Evolutionary conservation across 2,888 invertebrate genomes (phyloP).

Genomic region (Nephrotoma flavescens): DNA sequence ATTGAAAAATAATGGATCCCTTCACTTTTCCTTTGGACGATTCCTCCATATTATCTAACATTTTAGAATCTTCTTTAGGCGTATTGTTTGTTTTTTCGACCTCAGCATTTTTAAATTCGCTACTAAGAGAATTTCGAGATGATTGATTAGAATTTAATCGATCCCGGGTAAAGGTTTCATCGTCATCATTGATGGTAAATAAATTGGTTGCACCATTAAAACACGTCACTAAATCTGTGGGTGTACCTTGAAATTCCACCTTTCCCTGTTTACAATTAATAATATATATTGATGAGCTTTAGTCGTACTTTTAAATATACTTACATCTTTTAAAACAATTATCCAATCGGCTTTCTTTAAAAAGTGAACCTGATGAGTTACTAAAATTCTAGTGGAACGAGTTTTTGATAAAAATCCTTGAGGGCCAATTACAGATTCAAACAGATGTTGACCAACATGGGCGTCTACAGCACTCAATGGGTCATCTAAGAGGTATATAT

Average conservation of each 20-base stretch:
- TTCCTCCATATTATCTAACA: constrained; percentile 20
- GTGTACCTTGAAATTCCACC: constrained; percentile 34
- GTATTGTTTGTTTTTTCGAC: constrained; percentile 8
- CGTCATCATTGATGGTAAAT: constrained; percentile 27
- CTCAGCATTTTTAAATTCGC: constrained; percentile 6
- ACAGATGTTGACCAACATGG: constrained; percentile 52
- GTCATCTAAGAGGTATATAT: constrained; percentile 60
- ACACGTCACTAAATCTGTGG: constrained; percentile 29
- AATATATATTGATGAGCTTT: constrained; percentile 12
- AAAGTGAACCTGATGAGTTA: constrained; percentile 66
- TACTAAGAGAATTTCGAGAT: not conserved
- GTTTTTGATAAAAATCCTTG: constrained; percentile 34
- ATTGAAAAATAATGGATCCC: constrained; percentile 27
- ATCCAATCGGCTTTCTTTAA: constrained; percentile 41
- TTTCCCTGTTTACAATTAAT: constrained; percentile 24
- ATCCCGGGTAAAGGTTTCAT: constrained; percentile 14
- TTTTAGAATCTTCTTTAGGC: not conserved
- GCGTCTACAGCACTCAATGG: constrained; percentile 62
- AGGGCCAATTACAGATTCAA: constrained; percentile 44
- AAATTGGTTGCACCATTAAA: constrained; percentile 37
- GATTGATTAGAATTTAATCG: not conserved
- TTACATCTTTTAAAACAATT: constrained; percentile 41
- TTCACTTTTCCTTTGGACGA: constrained; percentile 31
- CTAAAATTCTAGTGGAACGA: constrained; percentile 47
- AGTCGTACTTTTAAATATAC: not conserved